phyloP scores from a whole-genome alignment of 2,888 invertebrate species.

The Tenthredo notha region DNA sequence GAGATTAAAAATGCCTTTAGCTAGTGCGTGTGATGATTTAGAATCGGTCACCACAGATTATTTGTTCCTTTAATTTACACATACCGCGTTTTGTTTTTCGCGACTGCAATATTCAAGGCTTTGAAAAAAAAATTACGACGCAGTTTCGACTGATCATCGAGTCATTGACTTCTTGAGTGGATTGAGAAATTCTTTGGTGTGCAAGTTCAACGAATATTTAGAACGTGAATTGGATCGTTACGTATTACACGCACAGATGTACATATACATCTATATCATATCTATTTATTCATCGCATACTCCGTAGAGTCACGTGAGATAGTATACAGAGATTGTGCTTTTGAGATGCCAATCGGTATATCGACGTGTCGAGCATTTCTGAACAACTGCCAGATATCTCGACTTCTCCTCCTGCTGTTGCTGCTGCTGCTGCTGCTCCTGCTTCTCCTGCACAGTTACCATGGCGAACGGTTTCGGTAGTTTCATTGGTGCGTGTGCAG shows the following conservation, averaged over 20 bases:
- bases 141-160: neutral
- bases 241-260: neutral
- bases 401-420: constrained; percentile 3
- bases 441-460: constrained; percentile 20
- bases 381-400: constrained; percentile 49
- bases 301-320: neutral
- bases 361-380: constrained; percentile 52
- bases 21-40: neutral
- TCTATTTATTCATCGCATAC: constrained; percentile 37
- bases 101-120: constrained; percentile 1
- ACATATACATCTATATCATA: neutral
- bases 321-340: constrained; percentile 46
- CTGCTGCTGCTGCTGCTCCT: neutral
- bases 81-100: neutral
- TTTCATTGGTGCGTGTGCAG: constrained; percentile 24
- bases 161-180: constrained; percentile 20
- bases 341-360: constrained; percentile 51
- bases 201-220: neutral
- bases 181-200: constrained; percentile 9
- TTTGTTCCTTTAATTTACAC: neutral
- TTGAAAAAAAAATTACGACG: too few relatives aligned
- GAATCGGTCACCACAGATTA: neutral
- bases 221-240: constrained; percentile 6
- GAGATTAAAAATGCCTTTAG: neutral
- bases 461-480: constrained; percentile 36